A percentile compares a stretch with the other conserved stretches of the same genome.
Evolutionary conservation across 2,113 vertebrate species (phyloP).

Genomic region (Dermatemys mawii): DNA sequence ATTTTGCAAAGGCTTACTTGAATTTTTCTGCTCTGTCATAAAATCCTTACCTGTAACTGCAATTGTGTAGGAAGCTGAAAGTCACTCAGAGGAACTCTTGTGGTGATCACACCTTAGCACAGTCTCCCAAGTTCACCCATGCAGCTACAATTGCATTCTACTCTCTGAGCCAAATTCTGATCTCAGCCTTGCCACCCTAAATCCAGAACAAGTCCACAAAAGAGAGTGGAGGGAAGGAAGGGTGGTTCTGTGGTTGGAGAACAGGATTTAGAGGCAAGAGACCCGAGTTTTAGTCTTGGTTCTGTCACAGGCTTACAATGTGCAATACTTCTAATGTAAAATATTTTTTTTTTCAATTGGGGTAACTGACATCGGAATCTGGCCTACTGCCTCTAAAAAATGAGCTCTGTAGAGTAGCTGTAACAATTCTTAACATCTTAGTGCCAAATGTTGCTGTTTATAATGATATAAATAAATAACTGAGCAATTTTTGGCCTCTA

Average conservation of each 20-base stretch:
- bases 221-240: neutral
- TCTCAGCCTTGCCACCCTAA: neutral
- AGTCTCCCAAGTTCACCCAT: neutral
- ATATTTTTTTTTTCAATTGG: neutral
- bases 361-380: neutral
- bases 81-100: neutral
- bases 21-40: neutral
- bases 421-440: neutral
- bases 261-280: neutral
- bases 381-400: neutral
- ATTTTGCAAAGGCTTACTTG: neutral
- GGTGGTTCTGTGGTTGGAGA: neutral
- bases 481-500: neutral
- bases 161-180: neutral
- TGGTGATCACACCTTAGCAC: neutral
- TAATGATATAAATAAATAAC: neutral
- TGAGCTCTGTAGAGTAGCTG: neutral
- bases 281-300: neutral
- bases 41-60: neutral
- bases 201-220: neutral
- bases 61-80: neutral
- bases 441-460: neutral
- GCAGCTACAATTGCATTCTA: neutral
- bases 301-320: neutral
- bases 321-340: neutral